Conservation (phyloP, 2,113 vertebrate species). For the Narcine bancroftii region DNA sequence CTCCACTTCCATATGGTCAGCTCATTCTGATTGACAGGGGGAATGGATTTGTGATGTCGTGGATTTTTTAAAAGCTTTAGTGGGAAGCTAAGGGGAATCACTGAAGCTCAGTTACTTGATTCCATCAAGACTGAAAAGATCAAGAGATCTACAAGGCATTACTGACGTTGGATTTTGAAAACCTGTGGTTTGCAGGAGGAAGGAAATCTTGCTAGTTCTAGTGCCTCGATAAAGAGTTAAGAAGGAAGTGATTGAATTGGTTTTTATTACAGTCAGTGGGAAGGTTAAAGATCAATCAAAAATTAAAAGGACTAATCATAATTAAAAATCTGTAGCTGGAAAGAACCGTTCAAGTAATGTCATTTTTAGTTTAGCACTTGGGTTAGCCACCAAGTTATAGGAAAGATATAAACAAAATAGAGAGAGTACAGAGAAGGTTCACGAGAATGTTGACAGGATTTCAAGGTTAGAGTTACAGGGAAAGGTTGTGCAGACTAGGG, state of each 20-base stretch:
- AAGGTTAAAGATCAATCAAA: not conserved
- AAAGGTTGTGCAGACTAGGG: too few relatives aligned
- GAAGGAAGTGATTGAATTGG: not conserved
- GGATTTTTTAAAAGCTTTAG: not conserved
- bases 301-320: not conserved
- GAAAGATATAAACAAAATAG: too few relatives aligned
- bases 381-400: too few relatives aligned
- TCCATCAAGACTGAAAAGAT: not conserved
- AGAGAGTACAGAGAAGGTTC: too few relatives aligned
- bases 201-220: not conserved
- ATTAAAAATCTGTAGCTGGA: not conserved
- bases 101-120: not conserved
- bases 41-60: not conserved
- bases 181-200: not conserved
- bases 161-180: slow-evolving; percentile 1
- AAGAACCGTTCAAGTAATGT: not conserved
- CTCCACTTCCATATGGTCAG: not conserved
- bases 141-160: not conserved
- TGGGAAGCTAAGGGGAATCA: not conserved
- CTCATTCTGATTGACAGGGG: not conserved
- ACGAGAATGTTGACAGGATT: too few relatives aligned
- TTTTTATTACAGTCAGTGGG: not conserved
- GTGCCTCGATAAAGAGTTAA: not conserved
- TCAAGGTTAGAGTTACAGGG: too few relatives aligned
- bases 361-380: not conserved